A percentile compares a stretch with the other conserved stretches of the same genome.
Conservation (phyloP, 64 coral and sea anemone genomes). For the Montipora capricornis region DNA sequence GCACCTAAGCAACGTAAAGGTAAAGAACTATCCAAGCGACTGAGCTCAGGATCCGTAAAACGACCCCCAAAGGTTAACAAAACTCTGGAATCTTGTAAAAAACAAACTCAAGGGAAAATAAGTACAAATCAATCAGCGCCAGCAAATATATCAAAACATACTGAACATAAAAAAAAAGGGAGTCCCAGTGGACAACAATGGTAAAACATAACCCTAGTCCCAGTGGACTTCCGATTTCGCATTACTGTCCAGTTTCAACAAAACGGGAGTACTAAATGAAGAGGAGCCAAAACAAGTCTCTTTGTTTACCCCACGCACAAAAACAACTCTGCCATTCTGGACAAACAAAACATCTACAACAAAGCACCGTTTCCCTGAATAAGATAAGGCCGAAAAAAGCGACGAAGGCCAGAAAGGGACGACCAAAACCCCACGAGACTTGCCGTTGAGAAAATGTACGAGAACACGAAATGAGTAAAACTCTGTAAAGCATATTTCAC, state of each 20-base stretch:
- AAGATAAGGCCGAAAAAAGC: constrained; percentile 19
- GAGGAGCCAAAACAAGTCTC: constrained; percentile 39
- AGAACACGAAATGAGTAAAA: background rate
- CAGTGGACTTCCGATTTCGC: constrained; percentile 7
- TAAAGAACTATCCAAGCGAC: constrained; percentile 5
- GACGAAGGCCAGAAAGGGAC: constrained; percentile 41
- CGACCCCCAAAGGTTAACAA: constrained; percentile 7
- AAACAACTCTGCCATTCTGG: constrained; percentile 16
- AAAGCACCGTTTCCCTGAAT: constrained; percentile 7
- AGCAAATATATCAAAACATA: constrained; percentile 16
- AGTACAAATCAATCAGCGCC: background rate
- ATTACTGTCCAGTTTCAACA: constrained; percentile 21
- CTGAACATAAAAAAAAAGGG: background rate
- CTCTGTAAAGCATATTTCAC: too few species aligned
- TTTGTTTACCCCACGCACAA: constrained; percentile 27
- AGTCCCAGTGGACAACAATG: background rate
- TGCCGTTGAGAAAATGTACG: constrained; percentile 7
- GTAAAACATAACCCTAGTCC: constrained; percentile 21
- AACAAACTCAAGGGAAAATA: background rate
- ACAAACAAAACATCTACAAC: constrained; percentile 36
- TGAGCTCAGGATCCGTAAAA: background rate
- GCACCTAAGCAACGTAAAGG: background rate
- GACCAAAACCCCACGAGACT: constrained; percentile 28
- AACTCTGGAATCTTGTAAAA: constrained; percentile 15
- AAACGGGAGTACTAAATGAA: constrained; percentile 15